phyloP scores from a whole-genome alignment of 2,797 vertebrate species.

The Agapornis canus region DNA sequence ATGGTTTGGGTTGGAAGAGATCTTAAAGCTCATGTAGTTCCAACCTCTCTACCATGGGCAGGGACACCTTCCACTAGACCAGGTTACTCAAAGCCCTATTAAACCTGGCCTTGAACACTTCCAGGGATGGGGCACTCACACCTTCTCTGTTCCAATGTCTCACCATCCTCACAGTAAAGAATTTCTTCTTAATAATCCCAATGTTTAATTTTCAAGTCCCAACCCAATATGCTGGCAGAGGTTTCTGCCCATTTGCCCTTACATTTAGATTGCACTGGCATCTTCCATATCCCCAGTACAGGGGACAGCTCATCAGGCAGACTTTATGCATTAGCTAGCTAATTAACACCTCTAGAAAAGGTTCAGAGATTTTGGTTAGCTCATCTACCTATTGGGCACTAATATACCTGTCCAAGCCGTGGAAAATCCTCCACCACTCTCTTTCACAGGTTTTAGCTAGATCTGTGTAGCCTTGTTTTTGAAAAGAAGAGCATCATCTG shows the following conservation, averaged over 20 bases:
- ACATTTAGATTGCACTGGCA: neutral
- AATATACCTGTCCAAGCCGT: fast-evolving
- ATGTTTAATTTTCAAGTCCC: neutral
- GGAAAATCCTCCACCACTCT: neutral
- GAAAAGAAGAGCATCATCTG: neutral
- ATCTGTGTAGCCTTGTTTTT: neutral
- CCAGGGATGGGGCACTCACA: neutral
- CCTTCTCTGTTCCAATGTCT: neutral
- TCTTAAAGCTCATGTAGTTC: neutral
- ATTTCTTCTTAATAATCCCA: neutral
- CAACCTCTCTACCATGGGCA: neutral
- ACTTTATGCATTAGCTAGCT: neutral
- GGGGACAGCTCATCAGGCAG: neutral
- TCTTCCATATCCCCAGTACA: fast-evolving
- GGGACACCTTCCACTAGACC: neutral
- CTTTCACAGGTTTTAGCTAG: neutral
- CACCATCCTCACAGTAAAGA: neutral
- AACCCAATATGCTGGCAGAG: neutral
- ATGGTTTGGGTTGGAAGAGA: neutral
- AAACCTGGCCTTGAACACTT: neutral
- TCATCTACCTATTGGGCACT: neutral
- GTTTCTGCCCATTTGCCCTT: neutral
- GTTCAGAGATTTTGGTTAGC: neutral
- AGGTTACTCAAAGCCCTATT: neutral
- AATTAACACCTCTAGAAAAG: neutral